Percentiles rank a stretch among this genome's conserved stretches.
phyloP scores from a whole-genome alignment of 2,888 invertebrate species.

The Callinectes sapidus region DNA sequence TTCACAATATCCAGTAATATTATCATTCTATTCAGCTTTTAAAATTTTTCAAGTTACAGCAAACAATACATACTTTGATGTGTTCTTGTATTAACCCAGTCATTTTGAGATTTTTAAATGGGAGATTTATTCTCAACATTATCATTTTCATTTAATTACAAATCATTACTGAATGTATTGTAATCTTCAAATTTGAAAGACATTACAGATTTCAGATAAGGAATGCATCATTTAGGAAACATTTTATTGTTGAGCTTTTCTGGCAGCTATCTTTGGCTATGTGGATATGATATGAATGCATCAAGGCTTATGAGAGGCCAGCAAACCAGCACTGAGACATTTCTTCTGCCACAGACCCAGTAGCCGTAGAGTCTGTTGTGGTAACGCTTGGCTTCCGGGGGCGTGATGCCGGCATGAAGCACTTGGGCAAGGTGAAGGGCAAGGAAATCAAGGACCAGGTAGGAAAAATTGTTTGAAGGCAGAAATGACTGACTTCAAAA shows the following conservation, averaged over 20 bases:
- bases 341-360: conserved; percentile 78
- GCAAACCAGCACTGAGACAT: background rate
- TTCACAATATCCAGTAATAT: too few species aligned
- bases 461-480: background rate
- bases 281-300: background rate
- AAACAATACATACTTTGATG: too few species aligned
- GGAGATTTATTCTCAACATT: too few species aligned
- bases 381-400: conserved; percentile 85
- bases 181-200: background rate
- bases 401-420: conserved; percentile 77
- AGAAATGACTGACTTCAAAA: background rate
- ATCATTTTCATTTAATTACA: too few species aligned
- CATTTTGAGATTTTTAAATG: too few species aligned
- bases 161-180: background rate
- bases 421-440: conserved; percentile 63
- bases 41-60: background rate
- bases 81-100: too few species aligned
- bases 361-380: conserved; percentile 85
- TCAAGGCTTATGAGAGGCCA: background rate
- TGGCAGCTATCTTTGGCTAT: background rate
- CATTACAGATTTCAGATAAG: background rate
- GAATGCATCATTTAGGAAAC: background rate
- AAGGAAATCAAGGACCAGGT: conserved; percentile 69
- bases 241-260: background rate
- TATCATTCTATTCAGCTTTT: too few species aligned